These are phyloP conservation scores for Scaptomyza montana DNA, from an alignment of 1,140 invertebrate genomes.

Conservation along the genomic window DNA sequence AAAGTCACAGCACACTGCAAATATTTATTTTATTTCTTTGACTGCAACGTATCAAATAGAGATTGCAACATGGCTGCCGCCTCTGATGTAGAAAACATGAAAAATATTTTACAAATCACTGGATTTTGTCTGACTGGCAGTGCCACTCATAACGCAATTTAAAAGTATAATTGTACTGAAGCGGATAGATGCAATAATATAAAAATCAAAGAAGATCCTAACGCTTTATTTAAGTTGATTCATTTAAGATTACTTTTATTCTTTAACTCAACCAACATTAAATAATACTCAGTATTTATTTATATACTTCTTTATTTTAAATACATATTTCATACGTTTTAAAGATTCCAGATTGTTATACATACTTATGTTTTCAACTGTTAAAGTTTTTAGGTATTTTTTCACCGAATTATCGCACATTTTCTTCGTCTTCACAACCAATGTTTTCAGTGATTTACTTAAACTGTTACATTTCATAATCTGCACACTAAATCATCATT, in stretches of 20 bases:
- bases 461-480: neutral
- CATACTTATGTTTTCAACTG: too few relatives aligned
- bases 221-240: neutral
- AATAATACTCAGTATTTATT: too few relatives aligned
- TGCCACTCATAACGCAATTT: slow-evolving; percentile 12
- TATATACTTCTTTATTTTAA: too few relatives aligned
- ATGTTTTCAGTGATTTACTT: neutral
- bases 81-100: slow-evolving; percentile 10
- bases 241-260: neutral
- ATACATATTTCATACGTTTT: too few relatives aligned
- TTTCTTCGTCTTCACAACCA: too few relatives aligned
- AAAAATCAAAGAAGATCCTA: neutral
- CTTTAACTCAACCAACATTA: neutral
- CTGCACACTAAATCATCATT: too few relatives aligned
- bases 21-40: slow-evolving; percentile 56
- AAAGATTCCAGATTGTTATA: too few relatives aligned
- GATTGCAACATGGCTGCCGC: slow-evolving; percentile 22
- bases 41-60: slow-evolving; percentile 35
- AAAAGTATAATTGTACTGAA: slow-evolving; percentile 32
- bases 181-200: neutral
- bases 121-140: neutral
- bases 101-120: slow-evolving; percentile 9
- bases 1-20: slow-evolving; percentile 36
- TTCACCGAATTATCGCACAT: too few relatives aligned
- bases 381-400: too few relatives aligned